phyloP scores from a whole-genome alignment of 2,888 invertebrate species.

The Lithosia quadra region DNA sequence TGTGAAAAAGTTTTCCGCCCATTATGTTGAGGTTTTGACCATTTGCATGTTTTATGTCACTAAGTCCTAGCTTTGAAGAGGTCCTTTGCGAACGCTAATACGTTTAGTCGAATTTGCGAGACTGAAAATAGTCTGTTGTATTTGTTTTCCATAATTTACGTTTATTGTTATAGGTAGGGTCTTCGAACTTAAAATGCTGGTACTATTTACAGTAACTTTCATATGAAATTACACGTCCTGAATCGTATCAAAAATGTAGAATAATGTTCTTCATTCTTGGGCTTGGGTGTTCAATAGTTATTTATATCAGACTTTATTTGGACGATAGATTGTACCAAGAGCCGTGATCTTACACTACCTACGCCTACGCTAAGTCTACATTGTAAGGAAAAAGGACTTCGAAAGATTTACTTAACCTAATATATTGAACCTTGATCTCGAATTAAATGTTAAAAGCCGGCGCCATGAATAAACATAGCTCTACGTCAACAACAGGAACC shows the following conservation, averaged over 20 bases:
- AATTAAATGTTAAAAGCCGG: not conserved
- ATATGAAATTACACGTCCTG: not conserved
- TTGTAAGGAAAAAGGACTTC: not conserved
- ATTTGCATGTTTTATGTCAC: constrained; percentile 18
- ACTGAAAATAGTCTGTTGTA: not conserved
- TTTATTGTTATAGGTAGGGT: too few species aligned
- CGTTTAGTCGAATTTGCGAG: not conserved
- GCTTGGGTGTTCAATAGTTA: not conserved
- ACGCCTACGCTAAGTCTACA: not conserved
- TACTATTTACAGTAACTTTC: not conserved
- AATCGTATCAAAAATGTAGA: not conserved
- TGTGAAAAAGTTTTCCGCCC: constrained; percentile 46
- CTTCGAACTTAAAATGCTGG: too few species aligned
- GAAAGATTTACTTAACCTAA: not conserved
- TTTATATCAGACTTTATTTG: not conserved
- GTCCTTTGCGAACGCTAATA: not conserved
- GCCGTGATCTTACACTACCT: not conserved
- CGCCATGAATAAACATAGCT: not conserved
- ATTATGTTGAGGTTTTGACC: constrained; percentile 48
- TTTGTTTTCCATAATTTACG: not conserved
- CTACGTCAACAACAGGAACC: not conserved
- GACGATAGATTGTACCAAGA: not conserved
- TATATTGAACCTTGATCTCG: not conserved
- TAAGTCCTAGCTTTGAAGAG: not conserved
- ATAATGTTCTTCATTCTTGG: not conserved